A percentile compares a stretch with the other conserved stretches of the same genome.
Evolutionary conservation across 2,113 vertebrate species (phyloP).

Genomic region (Tachycineta bicolor): DNA sequence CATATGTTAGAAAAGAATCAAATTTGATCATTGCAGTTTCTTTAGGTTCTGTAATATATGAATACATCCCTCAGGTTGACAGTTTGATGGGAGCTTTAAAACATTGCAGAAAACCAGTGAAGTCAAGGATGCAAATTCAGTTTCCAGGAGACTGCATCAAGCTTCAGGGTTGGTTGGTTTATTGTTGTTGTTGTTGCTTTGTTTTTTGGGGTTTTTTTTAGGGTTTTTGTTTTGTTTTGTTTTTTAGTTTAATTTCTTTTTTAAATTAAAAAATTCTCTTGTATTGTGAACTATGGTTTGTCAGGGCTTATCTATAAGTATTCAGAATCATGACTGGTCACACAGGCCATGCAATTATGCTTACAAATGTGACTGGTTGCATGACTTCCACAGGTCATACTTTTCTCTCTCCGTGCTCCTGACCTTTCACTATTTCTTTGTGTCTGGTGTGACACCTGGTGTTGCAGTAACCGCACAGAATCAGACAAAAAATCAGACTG

Average conservation of each 20-base stretch:
- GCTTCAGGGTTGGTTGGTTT: neutral
- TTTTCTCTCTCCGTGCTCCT: neutral
- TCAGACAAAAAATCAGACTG: neutral
- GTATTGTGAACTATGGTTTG: neutral
- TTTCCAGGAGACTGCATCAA: neutral
- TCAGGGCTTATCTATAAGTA: neutral
- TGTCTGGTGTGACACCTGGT: neutral
- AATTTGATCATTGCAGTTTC: neutral
- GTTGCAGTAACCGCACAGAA: neutral
- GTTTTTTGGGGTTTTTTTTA: too few species aligned
- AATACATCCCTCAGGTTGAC: neutral
- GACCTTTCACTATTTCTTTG: neutral
- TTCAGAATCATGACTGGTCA: neutral
- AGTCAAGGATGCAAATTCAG: neutral
- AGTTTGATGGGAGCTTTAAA: neutral
- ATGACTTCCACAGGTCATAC: neutral
- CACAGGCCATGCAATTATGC: neutral
- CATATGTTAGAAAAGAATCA: neutral
- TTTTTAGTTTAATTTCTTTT: neutral
- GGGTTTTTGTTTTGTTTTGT: too few species aligned
- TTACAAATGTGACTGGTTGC: neutral
- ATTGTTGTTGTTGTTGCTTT: neutral
- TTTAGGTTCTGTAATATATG: neutral
- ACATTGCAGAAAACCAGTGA: neutral
- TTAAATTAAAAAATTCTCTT: neutral